A percentile compares a stretch with the other conserved stretches of the same genome.
phyloP scores from a whole-genome alignment of 2,797 vertebrate species.

The Bovichtus variegatus region DNA sequence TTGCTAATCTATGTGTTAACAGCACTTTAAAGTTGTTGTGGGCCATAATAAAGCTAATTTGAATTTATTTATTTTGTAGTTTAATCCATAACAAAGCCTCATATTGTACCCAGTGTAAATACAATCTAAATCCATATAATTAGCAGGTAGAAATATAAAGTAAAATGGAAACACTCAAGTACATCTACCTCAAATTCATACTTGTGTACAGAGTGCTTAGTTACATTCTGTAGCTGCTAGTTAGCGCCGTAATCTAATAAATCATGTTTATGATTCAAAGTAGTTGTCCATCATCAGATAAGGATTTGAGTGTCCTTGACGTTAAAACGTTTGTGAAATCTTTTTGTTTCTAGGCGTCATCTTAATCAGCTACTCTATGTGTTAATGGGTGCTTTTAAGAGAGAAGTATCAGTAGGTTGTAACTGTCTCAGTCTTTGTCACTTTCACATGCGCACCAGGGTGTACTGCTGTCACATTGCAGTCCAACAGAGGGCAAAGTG shows the following conservation, averaged over 20 bases:
- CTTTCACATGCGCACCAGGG: slow-evolving; percentile 14
- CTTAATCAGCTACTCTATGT: slow-evolving; percentile 13
- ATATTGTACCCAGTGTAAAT: background rate
- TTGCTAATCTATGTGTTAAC: background rate
- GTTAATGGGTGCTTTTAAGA: slow-evolving; percentile 1
- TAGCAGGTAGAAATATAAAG: background rate
- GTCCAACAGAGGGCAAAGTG: slow-evolving; percentile 80
- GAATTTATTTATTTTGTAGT: background rate
- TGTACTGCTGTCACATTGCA: slow-evolving; percentile 58
- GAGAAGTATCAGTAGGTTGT: background rate
- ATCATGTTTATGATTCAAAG: background rate
- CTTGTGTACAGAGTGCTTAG: background rate
- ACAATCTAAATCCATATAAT: background rate
- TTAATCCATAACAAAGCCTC: background rate
- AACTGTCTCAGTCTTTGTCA: background rate
- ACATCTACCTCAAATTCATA: background rate
- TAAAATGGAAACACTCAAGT: background rate
- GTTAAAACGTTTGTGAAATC: background rate
- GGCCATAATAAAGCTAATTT: background rate
- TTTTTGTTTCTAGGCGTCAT: background rate
- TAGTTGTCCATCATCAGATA: background rate
- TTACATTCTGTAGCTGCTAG: background rate
- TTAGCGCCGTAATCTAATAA: background rate
- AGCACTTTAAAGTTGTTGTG: background rate
- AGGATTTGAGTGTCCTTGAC: background rate